Evolutionary conservation across 1,140 invertebrate species (phyloP), one percentile per base, ranked within the genome.

Genomic region (Drosophila albomicans): DNA sequence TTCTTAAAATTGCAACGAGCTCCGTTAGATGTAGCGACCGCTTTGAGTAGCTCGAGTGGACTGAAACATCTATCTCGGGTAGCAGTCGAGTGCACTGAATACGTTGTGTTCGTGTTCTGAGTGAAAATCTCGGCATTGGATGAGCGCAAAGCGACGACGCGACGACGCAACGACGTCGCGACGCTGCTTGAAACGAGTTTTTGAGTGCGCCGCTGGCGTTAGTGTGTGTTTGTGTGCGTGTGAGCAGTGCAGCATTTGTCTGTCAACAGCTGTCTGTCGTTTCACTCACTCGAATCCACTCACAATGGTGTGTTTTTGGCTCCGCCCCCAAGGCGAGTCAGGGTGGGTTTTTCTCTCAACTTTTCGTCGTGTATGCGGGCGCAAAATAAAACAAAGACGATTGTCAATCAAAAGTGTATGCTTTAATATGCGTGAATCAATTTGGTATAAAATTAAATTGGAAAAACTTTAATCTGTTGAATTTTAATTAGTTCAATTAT

Each of bases 111-210:
- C 35, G 45, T 41, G n/a, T 61, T 75, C 54, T 88, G 82, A 87
- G 82, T 82, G 84, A 49, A 71, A 88, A 82, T 88, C 66, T 70
- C 79, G 54, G 82, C 72, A 68, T 74, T 80, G 77, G 59, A 64
- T 64, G 64, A 54, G 73, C 56, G 25, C 20, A 25, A 16, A 8
- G 28, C 15, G 52, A 32, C 75, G 8, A 4, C n/a, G n/a, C 15
- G 6, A 35, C 15, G 13, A 52, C 10, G 49, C 49, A 3, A 3
- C 20, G 8, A 4, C n/a, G n/a, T 13, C 11, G 49, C 15, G 28
- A 52, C 10, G 49, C 62, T 38, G 63, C 76, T 72, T 66, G 11
- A 86, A 86, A 71, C 79, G 54, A 62, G 82, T 82, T 78, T 73
- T 61, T 64, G 63, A 15, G 48, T 15, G 20, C n/a, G 10, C 25